These are phyloP conservation scores for Nymphalis polychloros DNA, from an alignment of 2,888 invertebrate species.

Conservation along the genomic window DNA sequence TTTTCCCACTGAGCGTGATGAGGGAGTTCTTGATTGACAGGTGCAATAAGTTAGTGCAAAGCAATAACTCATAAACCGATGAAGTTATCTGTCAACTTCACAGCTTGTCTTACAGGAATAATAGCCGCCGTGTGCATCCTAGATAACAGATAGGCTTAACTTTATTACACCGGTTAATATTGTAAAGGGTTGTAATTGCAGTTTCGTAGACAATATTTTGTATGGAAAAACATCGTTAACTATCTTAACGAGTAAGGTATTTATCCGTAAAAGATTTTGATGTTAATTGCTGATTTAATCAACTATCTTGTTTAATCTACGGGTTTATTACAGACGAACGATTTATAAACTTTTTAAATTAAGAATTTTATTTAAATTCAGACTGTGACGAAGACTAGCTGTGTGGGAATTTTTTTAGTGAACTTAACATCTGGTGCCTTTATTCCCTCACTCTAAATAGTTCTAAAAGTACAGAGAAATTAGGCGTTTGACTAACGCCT, in stretches of 20 bases:
- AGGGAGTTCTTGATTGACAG: slow-evolving; percentile 28
- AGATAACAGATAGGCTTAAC: slow-evolving; percentile 1
- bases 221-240: background rate
- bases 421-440: too few species aligned
- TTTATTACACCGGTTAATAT: slow-evolving; percentile 7
- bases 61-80: slow-evolving; percentile 21
- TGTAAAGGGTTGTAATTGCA: slow-evolving; percentile 1
- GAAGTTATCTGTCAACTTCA: slow-evolving; percentile 17
- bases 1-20: background rate
- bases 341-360: too few species aligned
- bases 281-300: too few species aligned
- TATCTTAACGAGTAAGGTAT: background rate
- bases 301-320: too few species aligned
- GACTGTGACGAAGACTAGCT: too few species aligned
- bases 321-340: too few species aligned
- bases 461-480: too few species aligned
- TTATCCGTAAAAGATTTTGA: background rate
- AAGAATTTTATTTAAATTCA: too few species aligned
- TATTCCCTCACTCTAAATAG: too few species aligned
- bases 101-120: slow-evolving; percentile 9
- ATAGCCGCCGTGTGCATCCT: background rate
- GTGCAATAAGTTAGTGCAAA: background rate
- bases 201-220: background rate
- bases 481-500: too few species aligned
- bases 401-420: too few species aligned